Evolutionary conservation across 30 jellyfish, hydroid and myxozoan genomes (phyloP).

Genomic region (Nemopilema nomurai): DNA sequence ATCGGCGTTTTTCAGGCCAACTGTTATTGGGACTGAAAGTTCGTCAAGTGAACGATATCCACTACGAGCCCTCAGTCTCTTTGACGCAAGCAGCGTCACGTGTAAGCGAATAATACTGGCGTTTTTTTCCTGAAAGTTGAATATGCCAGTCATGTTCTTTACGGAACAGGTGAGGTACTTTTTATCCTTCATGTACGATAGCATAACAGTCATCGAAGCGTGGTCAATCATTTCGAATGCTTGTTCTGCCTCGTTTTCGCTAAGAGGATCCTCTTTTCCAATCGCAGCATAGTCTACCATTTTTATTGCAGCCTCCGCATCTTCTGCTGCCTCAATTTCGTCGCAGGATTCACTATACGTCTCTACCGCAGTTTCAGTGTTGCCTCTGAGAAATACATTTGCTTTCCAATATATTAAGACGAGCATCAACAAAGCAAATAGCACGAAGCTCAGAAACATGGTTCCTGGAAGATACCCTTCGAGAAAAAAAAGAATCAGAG

Average conservation of each 20-base stretch:
- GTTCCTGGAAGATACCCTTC: slow-evolving; percentile 75
- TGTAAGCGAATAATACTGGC: slow-evolving; percentile 34
- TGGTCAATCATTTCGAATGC: slow-evolving; percentile 9
- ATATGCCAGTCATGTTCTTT: slow-evolving; percentile 14
- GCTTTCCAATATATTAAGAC: slow-evolving; percentile 52
- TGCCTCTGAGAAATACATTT: slow-evolving; percentile 7
- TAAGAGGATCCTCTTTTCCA: background rate
- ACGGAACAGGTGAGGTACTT: slow-evolving; percentile 13
- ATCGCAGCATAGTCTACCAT: slow-evolving; percentile 18
- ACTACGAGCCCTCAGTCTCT: slow-evolving; percentile 7
- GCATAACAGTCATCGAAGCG: slow-evolving; percentile 10
- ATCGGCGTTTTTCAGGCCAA: slow-evolving; percentile 15
- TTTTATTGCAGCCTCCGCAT: background rate
- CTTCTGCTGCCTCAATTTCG: background rate
- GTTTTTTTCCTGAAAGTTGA: background rate
- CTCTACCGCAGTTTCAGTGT: slow-evolving; percentile 7
- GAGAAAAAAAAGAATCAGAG: too few relatives aligned
- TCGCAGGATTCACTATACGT: background rate
- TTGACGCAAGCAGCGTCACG: slow-evolving; percentile 25
- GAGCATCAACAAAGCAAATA: slow-evolving; percentile 24
- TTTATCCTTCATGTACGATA: background rate
- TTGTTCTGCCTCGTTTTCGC: background rate
- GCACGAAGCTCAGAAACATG: slow-evolving; percentile 27
- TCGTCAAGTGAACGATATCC: slow-evolving; percentile 26
- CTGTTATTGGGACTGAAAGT: background rate